phyloP scores from a whole-genome alignment of 2,888 invertebrate species.

The Boloria euphrosyne region DNA sequence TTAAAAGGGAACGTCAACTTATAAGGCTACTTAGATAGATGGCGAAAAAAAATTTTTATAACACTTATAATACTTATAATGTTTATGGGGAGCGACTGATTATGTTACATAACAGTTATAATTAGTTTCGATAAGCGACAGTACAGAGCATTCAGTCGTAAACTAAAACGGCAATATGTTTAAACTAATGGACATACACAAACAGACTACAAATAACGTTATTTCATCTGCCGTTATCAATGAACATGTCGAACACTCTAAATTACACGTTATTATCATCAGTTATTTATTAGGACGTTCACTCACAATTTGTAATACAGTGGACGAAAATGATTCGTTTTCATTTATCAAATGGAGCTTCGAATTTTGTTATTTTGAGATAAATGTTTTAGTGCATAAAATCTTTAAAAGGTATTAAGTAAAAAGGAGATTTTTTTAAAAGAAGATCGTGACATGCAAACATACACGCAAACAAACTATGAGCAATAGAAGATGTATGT shows the following conservation, averaged over 20 bases:
- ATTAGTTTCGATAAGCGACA: background rate
- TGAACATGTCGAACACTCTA: constrained; percentile 27
- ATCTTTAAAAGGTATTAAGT: too few relatives aligned
- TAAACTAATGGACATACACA: background rate
- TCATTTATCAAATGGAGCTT: constrained; percentile 4
- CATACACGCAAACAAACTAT: too few relatives aligned
- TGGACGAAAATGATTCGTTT: constrained; percentile 9
- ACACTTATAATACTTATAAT: too few relatives aligned
- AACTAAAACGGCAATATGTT: constrained; percentile 4
- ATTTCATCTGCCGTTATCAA: constrained; percentile 28
- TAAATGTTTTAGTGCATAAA: too few relatives aligned
- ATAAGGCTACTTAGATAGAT: too few relatives aligned
- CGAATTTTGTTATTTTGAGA: background rate
- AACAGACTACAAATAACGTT: constrained; percentile 17
- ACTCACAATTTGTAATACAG: constrained; percentile 31
- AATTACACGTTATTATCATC: constrained; percentile 29
- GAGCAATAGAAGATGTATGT: too few relatives aligned
- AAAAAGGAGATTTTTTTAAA: too few relatives aligned
- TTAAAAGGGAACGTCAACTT: too few relatives aligned
- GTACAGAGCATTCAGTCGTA: background rate
- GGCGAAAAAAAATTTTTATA: too few relatives aligned
- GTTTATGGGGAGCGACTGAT: too few relatives aligned
- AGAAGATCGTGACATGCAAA: too few relatives aligned
- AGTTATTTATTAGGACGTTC: constrained; percentile 41
- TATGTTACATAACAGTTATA: too few relatives aligned